Conservation (phyloP, 2,113 vertebrate species). For the Pelvicachromis taeniatus region DNA sequence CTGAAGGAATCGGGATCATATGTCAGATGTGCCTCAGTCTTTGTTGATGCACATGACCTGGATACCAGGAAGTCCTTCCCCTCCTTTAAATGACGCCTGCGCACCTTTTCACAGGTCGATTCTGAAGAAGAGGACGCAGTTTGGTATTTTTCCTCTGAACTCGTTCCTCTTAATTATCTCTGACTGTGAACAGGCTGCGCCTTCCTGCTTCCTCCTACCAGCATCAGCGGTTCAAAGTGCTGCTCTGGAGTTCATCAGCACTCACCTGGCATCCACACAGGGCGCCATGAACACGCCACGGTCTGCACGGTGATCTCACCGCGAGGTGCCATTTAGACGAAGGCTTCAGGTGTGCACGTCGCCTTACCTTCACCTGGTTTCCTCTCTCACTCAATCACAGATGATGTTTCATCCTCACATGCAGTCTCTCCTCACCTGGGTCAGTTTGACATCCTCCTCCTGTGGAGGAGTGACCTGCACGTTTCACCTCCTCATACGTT, state of each 20-base stretch:
- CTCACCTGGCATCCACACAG: neutral
- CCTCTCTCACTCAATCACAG: rapidly evolving
- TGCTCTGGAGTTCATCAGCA: neutral
- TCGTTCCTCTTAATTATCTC: neutral
- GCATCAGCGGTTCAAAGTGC: neutral
- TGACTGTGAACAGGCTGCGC: neutral
- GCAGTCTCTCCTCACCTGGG: neutral
- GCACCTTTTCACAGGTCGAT: neutral
- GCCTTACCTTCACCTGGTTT: rapidly evolving
- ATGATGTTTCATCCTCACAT: neutral
- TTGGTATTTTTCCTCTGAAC: neutral
- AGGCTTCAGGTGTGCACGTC: neutral
- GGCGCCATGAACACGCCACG: neutral
- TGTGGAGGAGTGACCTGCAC: neutral
- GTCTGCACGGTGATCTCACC: neutral
- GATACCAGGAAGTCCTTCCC: neutral
- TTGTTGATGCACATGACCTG: rapidly evolving
- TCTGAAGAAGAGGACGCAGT: neutral
- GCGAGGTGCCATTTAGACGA: neutral
- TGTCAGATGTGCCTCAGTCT: neutral
- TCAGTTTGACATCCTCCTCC: neutral
- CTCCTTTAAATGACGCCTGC: rapidly evolving
- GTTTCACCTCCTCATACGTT: rapidly evolving
- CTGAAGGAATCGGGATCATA: neutral
- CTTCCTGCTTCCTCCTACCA: neutral